A percentile compares a stretch with the other conserved stretches of the same genome.
These are phyloP conservation scores for Trichopoda pennipes DNA, from an alignment of 2,888 invertebrate species.

Conservation along the genomic window DNA sequence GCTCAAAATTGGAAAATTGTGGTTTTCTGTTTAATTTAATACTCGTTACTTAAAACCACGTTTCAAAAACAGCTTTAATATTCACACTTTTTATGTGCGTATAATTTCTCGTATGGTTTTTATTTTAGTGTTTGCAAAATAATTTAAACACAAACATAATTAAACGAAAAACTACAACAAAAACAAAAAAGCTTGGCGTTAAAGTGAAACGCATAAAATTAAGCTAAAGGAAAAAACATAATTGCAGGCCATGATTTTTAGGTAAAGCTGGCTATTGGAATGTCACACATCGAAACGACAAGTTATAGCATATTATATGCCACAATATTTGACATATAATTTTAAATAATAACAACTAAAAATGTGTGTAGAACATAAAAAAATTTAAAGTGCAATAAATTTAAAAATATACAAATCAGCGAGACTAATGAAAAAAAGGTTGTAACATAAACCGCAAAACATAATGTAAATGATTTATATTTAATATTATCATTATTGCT, in stretches of 20 bases:
- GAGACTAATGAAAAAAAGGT: slow-evolving; percentile 50
- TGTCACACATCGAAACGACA: slow-evolving; percentile 49
- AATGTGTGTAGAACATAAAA: slow-evolving; percentile 5
- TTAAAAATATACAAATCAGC: slow-evolving; percentile 39
- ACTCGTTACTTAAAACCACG: slow-evolving; percentile 64
- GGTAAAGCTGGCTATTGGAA: slow-evolving; percentile 38
- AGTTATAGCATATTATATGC: slow-evolving; percentile 66
- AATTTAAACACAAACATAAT: slow-evolving; percentile 56
- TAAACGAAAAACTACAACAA: slow-evolving; percentile 26
- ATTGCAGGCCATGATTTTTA: slow-evolving; percentile 49
- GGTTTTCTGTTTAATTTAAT: slow-evolving; percentile 72
- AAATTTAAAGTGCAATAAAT: slow-evolving; percentile 12
- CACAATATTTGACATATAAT: slow-evolving; percentile 69
- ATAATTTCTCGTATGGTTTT: slow-evolving; percentile 9
- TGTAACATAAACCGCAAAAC: slow-evolving; percentile 45
- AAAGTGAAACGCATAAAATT: neutral
- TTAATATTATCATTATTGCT: slow-evolving; percentile 14
- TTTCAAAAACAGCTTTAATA: slow-evolving; percentile 59
- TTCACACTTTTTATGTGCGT: slow-evolving; percentile 43
- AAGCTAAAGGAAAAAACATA: slow-evolving; percentile 2
- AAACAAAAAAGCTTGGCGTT: neutral
- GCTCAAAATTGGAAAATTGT: slow-evolving; percentile 71
- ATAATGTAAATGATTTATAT: slow-evolving; percentile 47
- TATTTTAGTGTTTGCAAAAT: slow-evolving; percentile 57
- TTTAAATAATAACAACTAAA: slow-evolving; percentile 33